Base-by-base conservation (phyloP, 2,113 vertebrate genomes). In the Coregonus clupeaformis region DNA sequence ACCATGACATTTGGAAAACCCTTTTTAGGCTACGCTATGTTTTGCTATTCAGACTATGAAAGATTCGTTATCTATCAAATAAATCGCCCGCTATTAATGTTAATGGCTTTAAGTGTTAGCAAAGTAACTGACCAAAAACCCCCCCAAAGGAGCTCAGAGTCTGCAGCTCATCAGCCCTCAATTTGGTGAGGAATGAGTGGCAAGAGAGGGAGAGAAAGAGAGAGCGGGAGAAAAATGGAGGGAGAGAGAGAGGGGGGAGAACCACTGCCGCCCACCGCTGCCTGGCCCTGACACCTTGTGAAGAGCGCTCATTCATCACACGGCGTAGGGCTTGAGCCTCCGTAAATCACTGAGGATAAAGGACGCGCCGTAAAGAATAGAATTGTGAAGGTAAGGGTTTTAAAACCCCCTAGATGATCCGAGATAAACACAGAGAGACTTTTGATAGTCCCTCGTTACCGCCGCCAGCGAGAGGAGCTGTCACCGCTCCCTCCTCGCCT, bases 371-470 rank as follows among this genome's bases (percentile, higher is more conserved):
- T 89, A 89, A 90, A 92, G 86, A 85, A 89, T 87, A 87, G 80
- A 88, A 89, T 87, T 82, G 90, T 89, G 91, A 91, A 92, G 91
- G 89, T 91, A 90, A 89, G 89, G 90, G 88, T 86, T 87, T 90
- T 91, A 92, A 93, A 91, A 88, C 90, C 92, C 89, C 87, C 85
- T 55, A 83, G 88, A 90, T 91, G 89, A 90, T 91, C 88, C 88
- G 75, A 87, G 87, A 92, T 89, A 90, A 92, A 92, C 90, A 91
- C 84, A 73, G 79, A 72, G 87, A 90, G 88, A 88, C 86, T 89
- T 88, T 88, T 89, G 86, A 90, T 87, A 90, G 89, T 91, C 89
- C 86, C 89, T 90, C 85, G 89, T 89, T 90, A 91, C 85, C 84
- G 82, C 83, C 82, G 81, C 80, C 25, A 81, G 80, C 84, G 69